Base-by-base conservation (phyloP, 2,797 vertebrate species). In the Tragelaphus eurycerus region DNA sequence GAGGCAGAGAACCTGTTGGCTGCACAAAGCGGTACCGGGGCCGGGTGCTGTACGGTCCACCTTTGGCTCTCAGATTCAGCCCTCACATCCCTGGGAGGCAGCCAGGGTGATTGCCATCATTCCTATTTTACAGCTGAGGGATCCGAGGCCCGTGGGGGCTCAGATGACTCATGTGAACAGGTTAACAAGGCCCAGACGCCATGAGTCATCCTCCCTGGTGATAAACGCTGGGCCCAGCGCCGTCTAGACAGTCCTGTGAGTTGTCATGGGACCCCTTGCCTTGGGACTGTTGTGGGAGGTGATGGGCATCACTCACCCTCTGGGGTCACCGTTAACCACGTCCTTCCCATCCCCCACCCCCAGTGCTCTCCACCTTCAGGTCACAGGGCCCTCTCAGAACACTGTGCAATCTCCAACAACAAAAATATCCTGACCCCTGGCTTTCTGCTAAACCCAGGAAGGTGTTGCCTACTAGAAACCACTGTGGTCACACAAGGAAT, bases 81-180 rank as follows among this genome's bases (percentile, higher is more conserved):
- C 48, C 76, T 59, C 43, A 38, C 16, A 11, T 50, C 38, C 52
- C 89, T 64, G 10, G 0, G 3, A 82, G 50, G 83, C 8, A 1
- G 62, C 54, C 4, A 2, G 46, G 38, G 79, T 50, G 48, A 59
- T 59, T 64, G 17, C 62, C 38, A 27, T 43, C 46, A 19, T 16
- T 79, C 55, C 54, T 34, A n/a, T 54, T 96, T 86, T 19, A 89
- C 62, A 79, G 91, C 19, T 21, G 60, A 86, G 84, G 71, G 87
- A 88, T 31, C 60, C 0, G 0, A 31, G 74, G 86, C 64, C 93
- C 13, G 0, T 8, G 3, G 84, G 88, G 93, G 79, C 25, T 12
- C 29, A 0, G 34, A 85, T 85, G 93, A 97, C 46, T 89, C 93
- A 43, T 7, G n/a, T 81, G 46, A 96, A 88, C 86, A 64, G 91